Conservation (phyloP, 1,140 invertebrate genomes). For the Nasonia longicornis region DNA sequence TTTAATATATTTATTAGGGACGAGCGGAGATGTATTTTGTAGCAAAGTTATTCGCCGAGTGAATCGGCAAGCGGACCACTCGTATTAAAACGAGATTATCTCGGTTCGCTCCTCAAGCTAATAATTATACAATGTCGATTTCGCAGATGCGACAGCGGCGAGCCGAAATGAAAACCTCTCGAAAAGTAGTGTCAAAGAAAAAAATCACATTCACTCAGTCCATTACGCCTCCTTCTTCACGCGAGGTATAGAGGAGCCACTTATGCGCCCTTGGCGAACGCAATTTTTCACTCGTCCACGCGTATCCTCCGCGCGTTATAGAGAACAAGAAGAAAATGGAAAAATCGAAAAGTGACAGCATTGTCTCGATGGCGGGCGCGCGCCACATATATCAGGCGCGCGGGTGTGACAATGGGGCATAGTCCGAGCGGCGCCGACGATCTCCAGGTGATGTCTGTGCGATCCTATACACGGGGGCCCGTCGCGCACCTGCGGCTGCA, state of each 20-base stretch:
- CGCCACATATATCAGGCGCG: constrained; percentile 4
- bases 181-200: too few relatives aligned
- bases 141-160: not conserved
- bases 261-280: not conserved
- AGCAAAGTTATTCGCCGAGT: not conserved
- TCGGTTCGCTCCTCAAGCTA: not conserved
- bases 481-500: constrained; percentile 7
- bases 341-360: not conserved
- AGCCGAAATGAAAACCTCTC: not conserved
- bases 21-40: not conserved
- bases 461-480: not conserved
- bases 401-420: not conserved
- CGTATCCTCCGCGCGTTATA: not conserved
- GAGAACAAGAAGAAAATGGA: not conserved
- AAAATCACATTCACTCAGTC: too few relatives aligned
- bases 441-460: not conserved
- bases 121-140: not conserved
- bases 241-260: not conserved
- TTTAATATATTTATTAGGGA: constrained; percentile 4
- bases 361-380: not conserved
- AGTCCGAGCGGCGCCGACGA: not conserved
- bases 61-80: not conserved
- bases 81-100: too few relatives aligned
- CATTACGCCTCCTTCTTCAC: not conserved
- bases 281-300: constrained; percentile 3